These are phyloP conservation scores for Pachycephus smyrnensis DNA, from an alignment of 2,888 invertebrate genomes.

Conservation along the genomic window DNA sequence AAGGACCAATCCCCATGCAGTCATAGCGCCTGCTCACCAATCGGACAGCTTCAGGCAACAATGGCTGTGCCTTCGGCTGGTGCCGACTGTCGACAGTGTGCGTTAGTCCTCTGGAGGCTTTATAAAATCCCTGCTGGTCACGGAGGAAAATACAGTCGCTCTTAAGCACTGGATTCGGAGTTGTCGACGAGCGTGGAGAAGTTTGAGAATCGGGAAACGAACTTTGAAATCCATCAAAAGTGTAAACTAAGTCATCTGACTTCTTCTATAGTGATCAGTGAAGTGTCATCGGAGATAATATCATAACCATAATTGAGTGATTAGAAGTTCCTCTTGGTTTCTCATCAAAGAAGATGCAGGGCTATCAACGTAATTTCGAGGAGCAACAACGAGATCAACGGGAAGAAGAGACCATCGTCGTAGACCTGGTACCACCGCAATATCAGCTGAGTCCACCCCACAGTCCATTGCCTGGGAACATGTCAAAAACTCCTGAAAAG, in stretches of 20 bases:
- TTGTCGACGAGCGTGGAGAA: background rate
- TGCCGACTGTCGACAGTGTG: background rate
- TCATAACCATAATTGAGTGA: background rate
- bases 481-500: conserved; percentile 48
- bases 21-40: background rate
- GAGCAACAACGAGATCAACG: conserved; percentile 56
- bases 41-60: background rate
- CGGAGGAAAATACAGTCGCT: background rate
- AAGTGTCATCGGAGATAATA: background rate
- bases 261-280: background rate
- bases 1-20: background rate
- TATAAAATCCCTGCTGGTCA: background rate
- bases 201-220: background rate
- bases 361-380: conserved; percentile 49
- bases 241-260: background rate
- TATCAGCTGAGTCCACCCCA: conserved; percentile 55
- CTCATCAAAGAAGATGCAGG: conserved; percentile 40
- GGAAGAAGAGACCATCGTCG: conserved; percentile 69
- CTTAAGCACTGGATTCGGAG: background rate
- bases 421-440: conserved; percentile 71
- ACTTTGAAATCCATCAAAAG: background rate
- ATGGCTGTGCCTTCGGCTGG: background rate
- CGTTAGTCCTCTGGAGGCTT: background rate
- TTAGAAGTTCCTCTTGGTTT: background rate
- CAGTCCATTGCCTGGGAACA: conserved; percentile 43